Evolutionary conservation across 2,888 invertebrate species (phyloP).

Genomic region (Cephus spinipes): DNA sequence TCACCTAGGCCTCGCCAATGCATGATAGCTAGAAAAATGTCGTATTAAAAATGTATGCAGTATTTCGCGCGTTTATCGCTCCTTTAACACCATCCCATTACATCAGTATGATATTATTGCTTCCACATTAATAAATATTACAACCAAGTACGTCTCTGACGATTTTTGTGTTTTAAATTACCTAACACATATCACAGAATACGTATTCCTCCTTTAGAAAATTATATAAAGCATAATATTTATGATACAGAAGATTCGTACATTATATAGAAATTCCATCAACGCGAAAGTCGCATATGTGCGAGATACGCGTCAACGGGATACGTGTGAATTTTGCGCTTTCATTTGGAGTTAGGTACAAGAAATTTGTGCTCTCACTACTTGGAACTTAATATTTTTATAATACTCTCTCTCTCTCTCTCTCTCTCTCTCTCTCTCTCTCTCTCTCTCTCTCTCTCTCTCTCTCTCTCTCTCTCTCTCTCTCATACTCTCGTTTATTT

Average conservation of each 20-base stretch:
- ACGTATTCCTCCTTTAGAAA: conserved; percentile 49
- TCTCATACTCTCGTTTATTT: not conserved
- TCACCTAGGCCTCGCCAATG: not conserved
- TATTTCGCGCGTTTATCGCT: not conserved
- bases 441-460: not conserved
- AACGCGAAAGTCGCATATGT: not conserved
- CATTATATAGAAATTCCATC: conserved; percentile 13
- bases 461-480: not conserved
- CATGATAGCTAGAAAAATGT: not conserved
- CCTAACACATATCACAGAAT: conserved; percentile 65
- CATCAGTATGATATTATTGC: conserved; percentile 27
- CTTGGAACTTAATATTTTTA: conserved; percentile 13
- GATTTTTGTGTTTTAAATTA: conserved; percentile 53
- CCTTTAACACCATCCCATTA: not conserved
- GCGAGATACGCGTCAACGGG: not conserved
- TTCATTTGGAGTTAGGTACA: conserved; percentile 18
- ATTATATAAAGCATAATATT: conserved; percentile 46
- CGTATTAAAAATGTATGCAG: not conserved
- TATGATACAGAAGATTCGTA: conserved; percentile 37
- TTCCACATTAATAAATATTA: conserved; percentile 48
- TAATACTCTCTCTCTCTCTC: not conserved
- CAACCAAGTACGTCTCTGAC: conserved; percentile 47
- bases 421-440: too few species aligned
- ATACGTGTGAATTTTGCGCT: conserved; percentile 15
- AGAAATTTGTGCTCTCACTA: conserved; percentile 24